Evolutionary conservation across 2,888 invertebrate genomes (phyloP), one percentile per base, ranked within the genome.

Genomic region (Fragum fragum): DNA sequence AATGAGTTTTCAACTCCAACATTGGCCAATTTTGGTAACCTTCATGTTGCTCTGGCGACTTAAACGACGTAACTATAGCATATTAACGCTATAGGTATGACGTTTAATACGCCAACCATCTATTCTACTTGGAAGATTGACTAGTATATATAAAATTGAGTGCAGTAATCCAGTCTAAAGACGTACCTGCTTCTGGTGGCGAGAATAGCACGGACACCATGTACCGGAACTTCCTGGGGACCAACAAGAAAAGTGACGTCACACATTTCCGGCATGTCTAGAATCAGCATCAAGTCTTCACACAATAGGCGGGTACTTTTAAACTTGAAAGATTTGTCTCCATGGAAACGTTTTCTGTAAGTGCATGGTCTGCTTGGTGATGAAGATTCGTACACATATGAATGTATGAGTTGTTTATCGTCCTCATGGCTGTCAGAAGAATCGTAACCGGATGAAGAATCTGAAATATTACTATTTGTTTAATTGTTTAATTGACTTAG

Each of bases 201-300:
- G 21, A 85, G 61, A 2, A 85, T 77, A 53, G 81, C 81, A 21
- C 77, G 61, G 6, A 85, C 81, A 11, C 76, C 85, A 55, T 85
- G 68, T n/a, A 85, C 81, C 36, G 79, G 81, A 28, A 79, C 36
- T 28, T 72, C 57, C 39, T 23, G 21, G 32, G 69, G 61, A 42
- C 81, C 85, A 1, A 85, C 81, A 29, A 81, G 53, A 26, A 85
- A 85, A 7, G 85, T 85, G 69, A 85, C 79, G 73, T 85, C 85
- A 85, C 85, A 85, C 77, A 85, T 77, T 26, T 85, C 85, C 0
- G 85, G 85, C 79, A 85, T 73, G 11, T 73, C 73, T 42, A 85
- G 23, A 28, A 85, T 85, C 53, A 79, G n/a, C 47, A 75, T 76
- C 53, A 85, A 26, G 28, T 75, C 66, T 21, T 85, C 81, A 47